Conservation (phyloP, 2,888 invertebrate genomes). For the Cylloceria caligata region DNA sequence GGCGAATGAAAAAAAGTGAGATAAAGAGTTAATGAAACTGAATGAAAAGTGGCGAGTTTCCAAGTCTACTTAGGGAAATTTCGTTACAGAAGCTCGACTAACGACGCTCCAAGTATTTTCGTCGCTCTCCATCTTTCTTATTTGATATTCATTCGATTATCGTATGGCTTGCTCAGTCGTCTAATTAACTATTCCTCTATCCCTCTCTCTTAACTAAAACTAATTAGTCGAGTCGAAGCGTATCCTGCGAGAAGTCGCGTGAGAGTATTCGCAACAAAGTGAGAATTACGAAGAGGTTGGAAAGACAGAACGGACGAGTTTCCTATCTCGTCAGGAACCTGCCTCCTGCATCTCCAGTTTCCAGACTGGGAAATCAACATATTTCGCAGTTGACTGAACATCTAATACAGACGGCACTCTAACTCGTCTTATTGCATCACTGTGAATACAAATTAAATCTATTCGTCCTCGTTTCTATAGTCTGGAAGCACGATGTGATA, state of each 20-base stretch:
- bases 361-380: constrained; percentile 21
- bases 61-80: not conserved
- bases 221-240: constrained; percentile 49
- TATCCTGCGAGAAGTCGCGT: constrained; percentile 19
- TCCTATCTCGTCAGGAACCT: constrained; percentile 15
- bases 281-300: constrained; percentile 2
- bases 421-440: not conserved
- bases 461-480: not conserved
- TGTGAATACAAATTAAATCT: constrained; percentile 1
- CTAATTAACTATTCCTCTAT: constrained; percentile 37
- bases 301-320: constrained; percentile 20
- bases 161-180: not conserved
- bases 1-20: not conserved
- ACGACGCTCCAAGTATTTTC: constrained; percentile 31
- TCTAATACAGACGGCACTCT: not conserved
- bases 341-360: not conserved
- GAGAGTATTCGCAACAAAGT: constrained; percentile 3
- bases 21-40: constrained; percentile 8
- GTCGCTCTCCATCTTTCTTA: not conserved
- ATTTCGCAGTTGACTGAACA: constrained; percentile 30
- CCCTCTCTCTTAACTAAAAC: constrained; percentile 21
- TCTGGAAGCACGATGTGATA: not conserved
- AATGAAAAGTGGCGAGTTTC: constrained; percentile 13
- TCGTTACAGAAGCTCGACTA: constrained; percentile 5
- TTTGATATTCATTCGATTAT: not conserved